Base-by-base conservation (phyloP, 64 coral and sea anemone genomes). In the Montipora efflorescens region DNA sequence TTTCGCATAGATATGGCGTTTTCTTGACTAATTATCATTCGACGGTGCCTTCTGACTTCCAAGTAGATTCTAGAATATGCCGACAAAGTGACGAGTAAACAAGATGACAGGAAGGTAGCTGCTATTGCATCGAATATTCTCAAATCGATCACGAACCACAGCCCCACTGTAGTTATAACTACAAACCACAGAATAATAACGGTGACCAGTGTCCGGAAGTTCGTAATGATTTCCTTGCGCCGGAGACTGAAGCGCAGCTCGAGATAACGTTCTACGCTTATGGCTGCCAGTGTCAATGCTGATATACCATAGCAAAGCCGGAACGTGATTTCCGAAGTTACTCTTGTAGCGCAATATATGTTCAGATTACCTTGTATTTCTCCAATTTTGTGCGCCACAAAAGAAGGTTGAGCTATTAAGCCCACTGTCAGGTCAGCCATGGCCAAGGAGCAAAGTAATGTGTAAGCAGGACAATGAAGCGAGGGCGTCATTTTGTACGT, bases 301-400 rank as follows among this genome's bases (percentile, higher is more conserved):
- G 81, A 84, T 18, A 69, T 12, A 18, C 81, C 81, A 10, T 13
- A 67, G 5, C 28, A 19, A 11, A 84, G 14, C 14, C 45, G 67
- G 5, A 25, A 36, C 19, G 81, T 19, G 4, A 59, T 84, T n/a
- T 84, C 81, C 48, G 59, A 47, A 19, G 47, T 48, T 48, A 84
- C 68, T 16, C 81, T 19, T n/a, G 81, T 84, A 3, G 15, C 81
- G 46, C 81, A 84, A 48, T 84, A 84, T 8, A 84, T 84, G 3
- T 18, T 5, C 10, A 84, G 4, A 19, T 84, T 68, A 47, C 12
- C 28, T 48, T 68, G 81, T 3, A 84, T 19, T 45, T 84, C 81
- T 1, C 81, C 61, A 47, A 83, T 83, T 83, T 84, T 84, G 59
- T 68, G 81, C 14, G 61, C 81, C 43, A 84, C 59, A 18, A 84